Evolutionary conservation across 2,797 vertebrate species (phyloP), one percentile per base, ranked within the genome.

Genomic region (Sebastes minor): DNA sequence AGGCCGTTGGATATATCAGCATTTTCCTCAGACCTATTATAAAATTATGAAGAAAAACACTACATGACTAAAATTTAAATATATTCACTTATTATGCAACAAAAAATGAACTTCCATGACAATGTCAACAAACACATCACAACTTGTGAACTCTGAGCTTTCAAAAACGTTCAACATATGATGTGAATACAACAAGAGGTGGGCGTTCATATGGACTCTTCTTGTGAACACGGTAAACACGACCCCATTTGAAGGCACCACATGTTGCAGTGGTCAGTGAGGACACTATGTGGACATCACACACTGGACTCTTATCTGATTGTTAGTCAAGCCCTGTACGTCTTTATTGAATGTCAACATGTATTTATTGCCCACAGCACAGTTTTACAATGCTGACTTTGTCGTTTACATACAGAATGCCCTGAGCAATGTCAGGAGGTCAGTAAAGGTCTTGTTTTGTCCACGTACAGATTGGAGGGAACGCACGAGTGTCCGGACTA

Each of bases 401-500:
- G 11, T 33, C 5, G 1, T 71, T 7, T 35, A 32, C 0, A 2
- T 28, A 57, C 27, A 56, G 46, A 76, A 57, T 9, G 11, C 46
- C 25, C 11, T 9, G 23, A 49, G 23, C 33, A 56, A 38, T 25
- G 6, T 71, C 71, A 4, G 23, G n/a, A 65, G 52, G 10, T 81
- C 53, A 68, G 13, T 65, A 59, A 81, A 71, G 13, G 18, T 80
- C 52, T 33, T 70, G 67, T 89, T 87, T 82, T 86, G 46, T 79
- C n/a, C 76, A 6, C 22, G n/a, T 55, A 49, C 86, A 96, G 95
- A 11, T 66, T 82, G 57, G 76, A 91, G 55, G 89, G 78, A 56
- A 83, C 56, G 4, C 83, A 81, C 6, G 97, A 98, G 89, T 99
- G 98, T 92, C 97, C 97, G 1, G 97, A 99, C 90, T 99, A 99